Base-by-base conservation (phyloP, 2,888 invertebrate species). In the Heliconius aoede region DNA sequence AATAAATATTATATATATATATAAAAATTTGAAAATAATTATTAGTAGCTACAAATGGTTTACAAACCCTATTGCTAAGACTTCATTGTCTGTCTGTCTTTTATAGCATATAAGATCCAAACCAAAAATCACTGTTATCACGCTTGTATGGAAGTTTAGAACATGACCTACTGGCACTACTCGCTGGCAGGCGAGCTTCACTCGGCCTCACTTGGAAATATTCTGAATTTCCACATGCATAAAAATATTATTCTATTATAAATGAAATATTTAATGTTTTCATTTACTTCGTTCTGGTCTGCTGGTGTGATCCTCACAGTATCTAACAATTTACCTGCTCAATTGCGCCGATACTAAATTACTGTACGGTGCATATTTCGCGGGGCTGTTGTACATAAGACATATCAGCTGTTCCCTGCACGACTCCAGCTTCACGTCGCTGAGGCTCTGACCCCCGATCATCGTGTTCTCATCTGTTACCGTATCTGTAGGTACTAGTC, bases 361-460 rank as follows among this genome's bases (percentile, higher is more conserved):
- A 85, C 98, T 98, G 86, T 97, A 98, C 0, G 98, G 98, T 0
- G 98, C 98, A 88, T 97, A 98, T 87, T 98, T 97, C 7, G 97
- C 97, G 0, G 98, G 98, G 86, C 96, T 97, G 68, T 97, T 95
- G 89, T 98, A 98, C 97, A 98, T 98, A 81, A 97, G 95, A 85
- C 98, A 98, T 40, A 98, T 97, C 9, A 98, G 95, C 84, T 97
- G 96, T 86, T 98, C 98, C 21, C 98, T 93, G 85, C 98, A 98
- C 0, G 93, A 85, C 72, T 94, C 94, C 60, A 94, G 82, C 80
- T 93, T 93, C 15, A 88, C 88, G 8, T 92, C 95, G 91, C 91
- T 97, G 95, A 82, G 90, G 89, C 78, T 93, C 81, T 90, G 91
- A 0, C 89, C 90, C 0, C 90, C 91, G 3, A 89, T 84, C 79